A percentile compares a stretch with the other conserved stretches of the same genome.
Conservation (phyloP, 2,888 invertebrate species). For the Papilio demoleus region DNA sequence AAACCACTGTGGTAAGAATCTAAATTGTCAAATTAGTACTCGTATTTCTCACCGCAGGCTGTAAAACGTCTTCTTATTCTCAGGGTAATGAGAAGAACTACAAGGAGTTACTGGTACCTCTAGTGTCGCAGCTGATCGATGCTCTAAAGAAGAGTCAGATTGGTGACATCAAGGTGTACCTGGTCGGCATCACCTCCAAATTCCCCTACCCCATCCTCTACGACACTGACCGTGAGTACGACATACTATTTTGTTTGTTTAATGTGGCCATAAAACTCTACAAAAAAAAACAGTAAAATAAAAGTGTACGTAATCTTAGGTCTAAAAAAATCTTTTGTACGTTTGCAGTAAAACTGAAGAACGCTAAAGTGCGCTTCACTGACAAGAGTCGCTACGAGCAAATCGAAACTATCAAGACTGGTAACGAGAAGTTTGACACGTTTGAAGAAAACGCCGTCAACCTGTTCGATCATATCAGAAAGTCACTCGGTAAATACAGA, state of each 20-base stretch:
- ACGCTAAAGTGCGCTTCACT: conserved; percentile 65
- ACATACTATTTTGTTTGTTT: background rate
- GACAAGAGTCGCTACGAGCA: conserved; percentile 63
- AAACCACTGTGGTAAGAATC: conserved; percentile 76
- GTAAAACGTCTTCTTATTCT: conserved; percentile 14
- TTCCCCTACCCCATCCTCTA: conserved; percentile 73
- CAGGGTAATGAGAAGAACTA: conserved; percentile 85
- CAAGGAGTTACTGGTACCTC: conserved; percentile 85
- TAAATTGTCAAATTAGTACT: background rate
- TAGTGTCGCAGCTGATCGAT: conserved; percentile 84
- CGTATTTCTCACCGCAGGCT: background rate
- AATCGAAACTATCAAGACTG: conserved; percentile 53
- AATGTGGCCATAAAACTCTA: too few species aligned
- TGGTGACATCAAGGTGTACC: conserved; percentile 75
- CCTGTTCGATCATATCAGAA: conserved; percentile 52
- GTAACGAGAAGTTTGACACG: conserved; percentile 51
- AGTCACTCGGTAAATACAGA: conserved; percentile 56
- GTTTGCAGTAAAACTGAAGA: conserved; percentile 72
- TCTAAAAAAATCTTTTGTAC: too few species aligned
- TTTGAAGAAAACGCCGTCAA: conserved; percentile 46
- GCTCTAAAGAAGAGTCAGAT: conserved; percentile 83
- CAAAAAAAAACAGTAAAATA: too few species aligned
- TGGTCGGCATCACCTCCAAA: conserved; percentile 84
- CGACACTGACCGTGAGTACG: conserved; percentile 73
- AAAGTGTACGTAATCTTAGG: too few species aligned